These are phyloP conservation scores for Loris lydekkerianus DNA, from an alignment of 2,797 vertebrate genomes.

Conservation along the genomic window DNA sequence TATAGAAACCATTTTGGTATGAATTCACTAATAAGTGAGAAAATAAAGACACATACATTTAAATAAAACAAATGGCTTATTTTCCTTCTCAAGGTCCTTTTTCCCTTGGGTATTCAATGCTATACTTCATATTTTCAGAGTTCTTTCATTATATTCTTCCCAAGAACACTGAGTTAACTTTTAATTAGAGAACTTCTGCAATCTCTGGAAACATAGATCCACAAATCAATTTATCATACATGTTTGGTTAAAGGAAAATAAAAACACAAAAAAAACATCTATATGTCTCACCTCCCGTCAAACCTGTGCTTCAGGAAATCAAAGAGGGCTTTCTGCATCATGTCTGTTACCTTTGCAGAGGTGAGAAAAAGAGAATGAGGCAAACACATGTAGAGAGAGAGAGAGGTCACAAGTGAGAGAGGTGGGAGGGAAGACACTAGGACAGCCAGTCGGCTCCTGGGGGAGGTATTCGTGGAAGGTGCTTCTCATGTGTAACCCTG, in stretches of 20 bases:
- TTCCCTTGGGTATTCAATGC: not conserved
- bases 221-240: slow-evolving; percentile 64
- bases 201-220: slow-evolving; percentile 31
- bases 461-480: not conserved
- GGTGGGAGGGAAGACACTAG: slow-evolving; percentile 72
- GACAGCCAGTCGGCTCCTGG: slow-evolving; percentile 20
- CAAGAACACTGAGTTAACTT: slow-evolving; percentile 44
- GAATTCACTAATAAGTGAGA: slow-evolving; percentile 53
- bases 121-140: slow-evolving; percentile 50
- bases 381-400: slow-evolving; percentile 72
- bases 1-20: slow-evolving; percentile 15
- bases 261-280: slow-evolving; percentile 85
- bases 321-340: slow-evolving; percentile 99
- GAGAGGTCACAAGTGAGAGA: slow-evolving; percentile 85
- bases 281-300: slow-evolving; percentile 96
- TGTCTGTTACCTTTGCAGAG: slow-evolving; percentile 96
- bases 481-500: not conserved
- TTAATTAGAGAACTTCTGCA: slow-evolving; percentile 52
- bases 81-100: slow-evolving; percentile 54
- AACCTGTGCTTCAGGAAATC: slow-evolving; percentile 99
- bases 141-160: slow-evolving; percentile 1
- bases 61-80: slow-evolving; percentile 47
- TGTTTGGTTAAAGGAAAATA: slow-evolving; percentile 60
- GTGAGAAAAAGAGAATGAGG: slow-evolving; percentile 85
- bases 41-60: slow-evolving; percentile 60